These are phyloP conservation scores for Scaptomyza parva DNA, from an alignment of 2,888 invertebrate genomes.

Conservation along the genomic window DNA sequence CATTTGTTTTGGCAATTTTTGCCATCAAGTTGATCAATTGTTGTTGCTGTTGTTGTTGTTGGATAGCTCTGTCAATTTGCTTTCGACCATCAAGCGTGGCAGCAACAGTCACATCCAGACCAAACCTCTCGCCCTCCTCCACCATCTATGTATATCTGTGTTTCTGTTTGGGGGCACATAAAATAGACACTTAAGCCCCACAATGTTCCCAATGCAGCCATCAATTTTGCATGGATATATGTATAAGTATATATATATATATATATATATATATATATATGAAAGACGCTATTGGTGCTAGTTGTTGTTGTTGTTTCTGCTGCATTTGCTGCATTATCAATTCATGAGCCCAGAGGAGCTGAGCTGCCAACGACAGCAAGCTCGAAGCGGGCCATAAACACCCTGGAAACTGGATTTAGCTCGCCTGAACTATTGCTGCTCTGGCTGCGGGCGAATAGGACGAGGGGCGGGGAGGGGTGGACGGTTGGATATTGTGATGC, in stretches of 20 bases:
- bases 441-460: not conserved
- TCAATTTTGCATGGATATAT: slow-evolving; percentile 67
- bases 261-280: not conserved
- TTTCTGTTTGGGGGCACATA: slow-evolving; percentile 25
- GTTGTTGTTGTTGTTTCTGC: slow-evolving; percentile 43
- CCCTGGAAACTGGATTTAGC: slow-evolving; percentile 55
- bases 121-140: not conserved
- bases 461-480: not conserved
- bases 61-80: slow-evolving; percentile 1
- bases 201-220: slow-evolving; percentile 47
- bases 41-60: slow-evolving; percentile 5
- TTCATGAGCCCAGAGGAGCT: slow-evolving; percentile 61
- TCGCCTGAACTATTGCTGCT: slow-evolving; percentile 36
- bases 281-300: slow-evolving; percentile 24
- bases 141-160: not conserved
- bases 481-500: not conserved
- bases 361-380: slow-evolving; percentile 51
- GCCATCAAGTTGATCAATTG: slow-evolving; percentile 17
- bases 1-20: not conserved
- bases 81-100: slow-evolving; percentile 1
- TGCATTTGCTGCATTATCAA: slow-evolving; percentile 74
- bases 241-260: slow-evolving; percentile 10
- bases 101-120: slow-evolving; percentile 20
- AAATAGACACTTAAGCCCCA: slow-evolving; percentile 40
- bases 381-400: slow-evolving; percentile 65